Conservation (phyloP, 1,140 invertebrate genomes). For the Nautilus pompilius region DNA sequence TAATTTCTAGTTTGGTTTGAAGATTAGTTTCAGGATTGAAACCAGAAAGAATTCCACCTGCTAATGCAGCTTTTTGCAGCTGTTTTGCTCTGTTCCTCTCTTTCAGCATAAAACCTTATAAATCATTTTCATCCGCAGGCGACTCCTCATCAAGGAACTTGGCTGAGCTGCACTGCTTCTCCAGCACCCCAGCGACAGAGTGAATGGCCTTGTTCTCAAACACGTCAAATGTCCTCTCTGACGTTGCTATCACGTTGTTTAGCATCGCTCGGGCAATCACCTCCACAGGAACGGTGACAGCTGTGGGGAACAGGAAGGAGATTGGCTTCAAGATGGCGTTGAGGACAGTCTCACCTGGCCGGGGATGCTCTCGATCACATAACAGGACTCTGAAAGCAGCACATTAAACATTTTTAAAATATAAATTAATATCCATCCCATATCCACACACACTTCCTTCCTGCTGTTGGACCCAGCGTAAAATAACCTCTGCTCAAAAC, state of each 20-base stretch:
- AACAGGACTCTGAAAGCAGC: slow-evolving; percentile 41
- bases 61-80: no score
- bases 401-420: not conserved
- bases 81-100: no score
- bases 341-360: slow-evolving; percentile 38
- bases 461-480: no score
- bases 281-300: slow-evolving; percentile 43
- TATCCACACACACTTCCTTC: not conserved
- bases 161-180: no score
- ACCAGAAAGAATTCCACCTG: no score
- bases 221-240: slow-evolving; percentile 24
- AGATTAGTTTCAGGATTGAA: no score
- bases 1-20: no score
- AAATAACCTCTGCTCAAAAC: no score
- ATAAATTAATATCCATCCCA: not conserved
- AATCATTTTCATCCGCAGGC: no score
- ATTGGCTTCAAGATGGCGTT: slow-evolving; percentile 41
- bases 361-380: slow-evolving; percentile 41
- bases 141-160: no score
- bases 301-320: slow-evolving; percentile 42
- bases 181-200: slow-evolving; percentile 33
- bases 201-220: slow-evolving; percentile 51
- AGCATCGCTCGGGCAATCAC: slow-evolving; percentile 44
- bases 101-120: no score
- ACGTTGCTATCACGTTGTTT: slow-evolving; percentile 31